phyloP scores from a whole-genome alignment of 1,140 invertebrate genomes.

The Parasteatoda tepidariorum region DNA sequence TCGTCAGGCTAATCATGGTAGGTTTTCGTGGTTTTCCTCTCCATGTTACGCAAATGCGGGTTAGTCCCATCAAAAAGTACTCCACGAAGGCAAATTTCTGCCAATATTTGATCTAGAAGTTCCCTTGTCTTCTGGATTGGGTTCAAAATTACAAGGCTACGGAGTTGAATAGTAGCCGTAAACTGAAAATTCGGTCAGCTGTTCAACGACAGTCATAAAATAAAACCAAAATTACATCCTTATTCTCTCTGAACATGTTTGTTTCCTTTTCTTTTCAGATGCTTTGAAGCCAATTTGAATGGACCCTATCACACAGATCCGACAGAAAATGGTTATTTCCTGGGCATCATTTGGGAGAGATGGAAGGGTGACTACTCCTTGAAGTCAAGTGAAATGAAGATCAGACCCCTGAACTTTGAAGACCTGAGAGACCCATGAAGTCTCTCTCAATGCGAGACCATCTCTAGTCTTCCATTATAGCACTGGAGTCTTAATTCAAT shows the following conservation, averaged over 20 bases:
- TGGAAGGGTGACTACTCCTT: conserved; percentile 85
- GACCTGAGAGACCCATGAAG: conserved; percentile 45
- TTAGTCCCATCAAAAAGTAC: no score
- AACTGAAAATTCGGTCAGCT: no score
- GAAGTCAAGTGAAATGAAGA: conserved; percentile 82
- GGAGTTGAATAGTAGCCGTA: no score
- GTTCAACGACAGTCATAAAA: no score
- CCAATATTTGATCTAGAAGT: no score
- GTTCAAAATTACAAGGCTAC: no score
- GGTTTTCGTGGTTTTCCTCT: no score
- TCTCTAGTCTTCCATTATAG: neutral
- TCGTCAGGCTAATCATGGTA: no score
- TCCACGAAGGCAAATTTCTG: no score
- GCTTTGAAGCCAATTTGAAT: conserved; percentile 86
- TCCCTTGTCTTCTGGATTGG: no score
- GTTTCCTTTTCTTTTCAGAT: conserved; percentile 67
- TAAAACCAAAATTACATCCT: no score
- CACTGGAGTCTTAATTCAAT: neutral
- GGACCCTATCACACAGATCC: conserved; percentile 84
- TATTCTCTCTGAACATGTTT: neutral
- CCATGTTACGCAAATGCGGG: no score
- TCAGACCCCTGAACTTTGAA: conserved; percentile 71
- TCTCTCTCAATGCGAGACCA: neutral
- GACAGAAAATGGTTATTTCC: conserved; percentile 79
- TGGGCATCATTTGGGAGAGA: conserved; percentile 78